These are phyloP conservation scores for Hartigia nigra DNA, from an alignment of 2,888 invertebrate species.

Conservation along the genomic window DNA sequence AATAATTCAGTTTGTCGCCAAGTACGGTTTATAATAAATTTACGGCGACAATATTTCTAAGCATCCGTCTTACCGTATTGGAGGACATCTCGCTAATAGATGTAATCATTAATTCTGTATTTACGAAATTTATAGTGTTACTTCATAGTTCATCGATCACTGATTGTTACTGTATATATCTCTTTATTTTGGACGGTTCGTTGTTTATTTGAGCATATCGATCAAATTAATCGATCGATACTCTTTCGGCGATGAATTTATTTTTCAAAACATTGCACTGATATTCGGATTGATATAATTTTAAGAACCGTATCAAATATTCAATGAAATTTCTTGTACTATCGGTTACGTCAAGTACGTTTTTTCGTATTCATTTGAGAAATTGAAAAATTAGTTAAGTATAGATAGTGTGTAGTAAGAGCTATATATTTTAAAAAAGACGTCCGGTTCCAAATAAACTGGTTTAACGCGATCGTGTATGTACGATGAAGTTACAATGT, in stretches of 20 bases:
- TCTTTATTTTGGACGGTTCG: not conserved
- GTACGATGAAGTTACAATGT: not conserved
- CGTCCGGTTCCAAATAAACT: not conserved
- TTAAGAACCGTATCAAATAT: not conserved
- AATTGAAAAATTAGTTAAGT: not conserved
- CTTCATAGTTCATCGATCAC: not conserved
- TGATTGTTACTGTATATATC: not conserved
- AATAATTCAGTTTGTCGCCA: not conserved
- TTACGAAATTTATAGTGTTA: not conserved
- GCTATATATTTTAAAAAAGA: not conserved
- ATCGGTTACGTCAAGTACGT: not conserved
- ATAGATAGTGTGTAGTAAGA: not conserved
- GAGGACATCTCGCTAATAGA: not conserved
- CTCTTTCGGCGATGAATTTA: no score
- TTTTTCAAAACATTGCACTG: not conserved
- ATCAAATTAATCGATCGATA: no score
- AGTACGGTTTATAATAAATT: constrained; percentile 1
- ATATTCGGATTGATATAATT: not conserved
- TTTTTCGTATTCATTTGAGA: not conserved
- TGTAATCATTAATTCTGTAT: constrained; percentile 2
- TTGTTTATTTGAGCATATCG: no score
- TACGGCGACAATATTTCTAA: not conserved
- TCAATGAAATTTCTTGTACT: not conserved
- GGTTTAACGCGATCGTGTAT: not conserved
- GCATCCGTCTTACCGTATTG: not conserved